phyloP scores from a whole-genome alignment of 64 coral and sea anemone species.

The Acropora yongei region DNA sequence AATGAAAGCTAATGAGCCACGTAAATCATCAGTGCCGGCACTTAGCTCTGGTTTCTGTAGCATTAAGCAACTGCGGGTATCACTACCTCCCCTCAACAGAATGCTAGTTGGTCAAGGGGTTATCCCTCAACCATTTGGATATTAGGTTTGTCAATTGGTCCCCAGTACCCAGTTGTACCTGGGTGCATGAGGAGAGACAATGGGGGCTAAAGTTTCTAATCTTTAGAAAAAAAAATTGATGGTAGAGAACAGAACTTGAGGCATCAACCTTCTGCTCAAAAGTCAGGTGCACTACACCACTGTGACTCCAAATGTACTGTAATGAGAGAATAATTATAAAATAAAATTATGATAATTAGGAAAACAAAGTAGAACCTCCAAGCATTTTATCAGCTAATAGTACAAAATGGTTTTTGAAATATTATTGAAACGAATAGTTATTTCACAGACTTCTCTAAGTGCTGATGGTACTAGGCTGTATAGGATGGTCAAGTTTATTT shows the following conservation, averaged over 20 bases:
- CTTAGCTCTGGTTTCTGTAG: slow-evolving; percentile 11
- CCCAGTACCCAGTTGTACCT: not conserved
- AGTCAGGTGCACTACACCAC: not conserved
- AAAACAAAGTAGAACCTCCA: slow-evolving; percentile 10
- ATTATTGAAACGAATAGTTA: slow-evolving; percentile 1
- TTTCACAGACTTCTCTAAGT: slow-evolving; percentile 29
- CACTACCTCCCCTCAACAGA: not conserved
- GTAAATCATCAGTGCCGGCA: not conserved
- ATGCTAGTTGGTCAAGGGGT: not conserved
- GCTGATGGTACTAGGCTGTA: slow-evolving; percentile 8
- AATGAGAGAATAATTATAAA: not conserved
- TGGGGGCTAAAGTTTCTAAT: slow-evolving; percentile 2
- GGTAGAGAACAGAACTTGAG: not conserved
- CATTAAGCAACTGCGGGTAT: slow-evolving; percentile 1
- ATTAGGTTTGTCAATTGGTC: not conserved
- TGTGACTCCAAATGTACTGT: slow-evolving; percentile 5
- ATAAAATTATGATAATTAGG: not conserved
- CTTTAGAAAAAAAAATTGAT: slow-evolving; percentile 5
- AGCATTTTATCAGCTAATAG: not conserved
- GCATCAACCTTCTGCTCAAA: slow-evolving; percentile 6
- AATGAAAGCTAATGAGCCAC: not conserved
- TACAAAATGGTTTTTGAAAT: not conserved
- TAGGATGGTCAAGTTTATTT: slow-evolving; percentile 7
- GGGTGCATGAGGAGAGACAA: not conserved
- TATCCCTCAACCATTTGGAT: not conserved